These are phyloP conservation scores for Bombylius discolor DNA, from an alignment of 2,888 invertebrate species.

Conservation along the genomic window DNA sequence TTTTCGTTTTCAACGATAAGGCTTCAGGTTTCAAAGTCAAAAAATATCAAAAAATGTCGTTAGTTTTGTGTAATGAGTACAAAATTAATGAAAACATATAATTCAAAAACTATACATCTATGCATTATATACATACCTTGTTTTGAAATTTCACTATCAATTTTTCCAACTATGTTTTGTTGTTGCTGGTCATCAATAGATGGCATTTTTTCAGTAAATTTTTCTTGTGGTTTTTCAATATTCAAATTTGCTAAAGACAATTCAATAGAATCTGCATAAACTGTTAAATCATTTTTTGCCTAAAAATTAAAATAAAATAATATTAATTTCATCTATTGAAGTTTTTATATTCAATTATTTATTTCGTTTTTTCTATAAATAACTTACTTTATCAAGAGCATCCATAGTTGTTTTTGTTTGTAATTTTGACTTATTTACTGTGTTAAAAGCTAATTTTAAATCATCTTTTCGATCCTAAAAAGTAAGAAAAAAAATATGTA, in stretches of 20 bases:
- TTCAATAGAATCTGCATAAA: conserved; percentile 32
- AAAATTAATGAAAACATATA: no score
- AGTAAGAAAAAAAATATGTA: no score
- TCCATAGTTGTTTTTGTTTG: conserved; percentile 15
- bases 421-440: conserved; percentile 15
- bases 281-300: conserved; percentile 33
- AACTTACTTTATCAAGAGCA: conserved; percentile 15
- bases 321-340: not conserved
- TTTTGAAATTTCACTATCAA: conserved; percentile 6
- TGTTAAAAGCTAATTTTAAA: conserved; percentile 17
- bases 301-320: conserved; percentile 10
- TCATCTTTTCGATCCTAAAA: conserved; percentile 17
- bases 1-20: no score
- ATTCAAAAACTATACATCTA: no score
- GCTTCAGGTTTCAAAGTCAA: no score
- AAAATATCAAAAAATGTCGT: no score
- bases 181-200: conserved; percentile 4
- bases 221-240: conserved; percentile 1
- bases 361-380: not conserved
- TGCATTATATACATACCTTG: not conserved
- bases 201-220: not conserved
- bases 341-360: no score
- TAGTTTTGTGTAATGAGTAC: no score
- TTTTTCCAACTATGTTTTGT: not conserved
- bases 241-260: conserved; percentile 30